Conservation (phyloP, 2,113 vertebrate genomes). For the Chaetodon auriga region DNA sequence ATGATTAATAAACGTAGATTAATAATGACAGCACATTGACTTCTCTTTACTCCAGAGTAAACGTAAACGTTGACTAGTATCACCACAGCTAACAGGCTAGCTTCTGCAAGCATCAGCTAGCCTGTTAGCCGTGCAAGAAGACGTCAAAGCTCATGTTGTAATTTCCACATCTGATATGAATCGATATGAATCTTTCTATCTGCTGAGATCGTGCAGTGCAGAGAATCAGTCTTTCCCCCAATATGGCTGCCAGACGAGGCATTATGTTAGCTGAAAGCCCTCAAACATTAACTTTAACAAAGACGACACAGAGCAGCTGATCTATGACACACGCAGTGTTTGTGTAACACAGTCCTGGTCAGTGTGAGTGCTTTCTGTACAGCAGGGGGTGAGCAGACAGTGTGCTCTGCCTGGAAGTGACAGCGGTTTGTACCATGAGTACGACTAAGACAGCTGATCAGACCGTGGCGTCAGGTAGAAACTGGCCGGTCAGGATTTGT, state of each 20-base stretch:
- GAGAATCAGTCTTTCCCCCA: background rate
- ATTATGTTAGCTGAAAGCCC: background rate
- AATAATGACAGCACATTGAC: too few species aligned
- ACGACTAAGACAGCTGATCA: background rate
- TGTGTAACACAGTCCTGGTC: conserved; percentile 23
- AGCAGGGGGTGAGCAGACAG: background rate
- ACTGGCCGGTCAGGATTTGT: background rate
- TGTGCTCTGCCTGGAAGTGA: background rate
- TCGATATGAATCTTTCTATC: too few species aligned
- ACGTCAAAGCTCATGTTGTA: background rate
- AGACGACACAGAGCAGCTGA: conserved; percentile 31
- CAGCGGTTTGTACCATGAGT: conserved; percentile 1
- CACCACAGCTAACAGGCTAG: background rate
- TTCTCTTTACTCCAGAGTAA: too few species aligned
- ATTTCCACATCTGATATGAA: background rate
- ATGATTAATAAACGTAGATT: too few species aligned
- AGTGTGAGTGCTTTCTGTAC: conserved; percentile 20
- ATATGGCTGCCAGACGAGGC: conserved; percentile 30
- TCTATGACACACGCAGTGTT: background rate
- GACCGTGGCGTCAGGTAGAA: background rate
- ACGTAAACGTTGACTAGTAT: background rate
- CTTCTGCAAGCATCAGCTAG: background rate
- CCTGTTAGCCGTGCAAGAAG: background rate
- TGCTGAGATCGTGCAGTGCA: too few species aligned
- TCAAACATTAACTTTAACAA: conserved; percentile 31